A percentile compares a stretch with the other conserved stretches of the same genome.
These are phyloP conservation scores for Crotalus viridis DNA, from an alignment of 2,113 vertebrate genomes.

Conservation along the genomic window DNA sequence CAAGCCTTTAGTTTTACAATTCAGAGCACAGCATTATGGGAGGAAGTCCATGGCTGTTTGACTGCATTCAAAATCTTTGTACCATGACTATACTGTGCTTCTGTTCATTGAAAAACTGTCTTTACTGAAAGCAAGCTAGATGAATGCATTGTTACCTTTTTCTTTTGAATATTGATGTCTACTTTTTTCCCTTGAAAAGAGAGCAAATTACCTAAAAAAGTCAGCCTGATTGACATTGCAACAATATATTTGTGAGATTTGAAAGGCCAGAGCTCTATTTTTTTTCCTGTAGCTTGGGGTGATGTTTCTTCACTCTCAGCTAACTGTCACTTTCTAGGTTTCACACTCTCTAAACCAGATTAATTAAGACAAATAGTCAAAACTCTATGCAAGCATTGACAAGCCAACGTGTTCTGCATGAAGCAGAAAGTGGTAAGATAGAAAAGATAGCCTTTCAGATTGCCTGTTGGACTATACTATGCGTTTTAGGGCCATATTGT, in stretches of 20 bases:
- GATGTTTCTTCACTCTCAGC: not conserved
- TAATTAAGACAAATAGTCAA: constrained; percentile 10
- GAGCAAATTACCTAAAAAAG: not conserved
- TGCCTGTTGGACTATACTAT: not conserved
- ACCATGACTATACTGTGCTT: not conserved
- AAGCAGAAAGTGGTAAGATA: not conserved
- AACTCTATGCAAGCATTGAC: not conserved
- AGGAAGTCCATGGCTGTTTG: not conserved
- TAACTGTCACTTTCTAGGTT: not conserved
- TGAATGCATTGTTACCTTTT: not conserved
- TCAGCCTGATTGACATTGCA: not conserved
- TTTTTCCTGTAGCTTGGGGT: not conserved
- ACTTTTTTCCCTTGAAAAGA: not conserved
- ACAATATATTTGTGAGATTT: not conserved
- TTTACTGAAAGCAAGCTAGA: not conserved
- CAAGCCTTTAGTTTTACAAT: not conserved
- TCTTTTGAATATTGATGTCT: not conserved
- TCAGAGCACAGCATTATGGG: not conserved
- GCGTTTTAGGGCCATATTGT: not conserved
- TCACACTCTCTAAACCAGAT: not conserved
- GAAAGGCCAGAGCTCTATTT: not conserved
- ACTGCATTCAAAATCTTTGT: not conserved
- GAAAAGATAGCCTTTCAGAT: not conserved
- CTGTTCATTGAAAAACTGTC: not conserved
- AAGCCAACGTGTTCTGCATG: not conserved